Conservation (phyloP, 1,140 invertebrate genomes). For the Geopemphigus sp. region DNA sequence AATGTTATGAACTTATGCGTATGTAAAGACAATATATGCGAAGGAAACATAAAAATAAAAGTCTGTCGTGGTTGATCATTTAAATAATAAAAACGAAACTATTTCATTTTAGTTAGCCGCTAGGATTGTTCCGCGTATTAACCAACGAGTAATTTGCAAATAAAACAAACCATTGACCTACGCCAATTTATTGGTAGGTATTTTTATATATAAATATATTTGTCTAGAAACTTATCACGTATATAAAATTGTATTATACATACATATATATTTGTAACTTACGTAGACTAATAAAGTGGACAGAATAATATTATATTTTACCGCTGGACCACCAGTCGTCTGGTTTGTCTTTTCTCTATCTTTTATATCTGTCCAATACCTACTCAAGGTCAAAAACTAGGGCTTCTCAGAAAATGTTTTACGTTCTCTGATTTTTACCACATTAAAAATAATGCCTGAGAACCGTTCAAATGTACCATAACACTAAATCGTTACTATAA, state of each 20-base stretch:
- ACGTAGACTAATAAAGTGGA: background rate
- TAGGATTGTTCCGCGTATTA: no score
- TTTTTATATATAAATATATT: no score
- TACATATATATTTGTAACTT: constrained; percentile 10
- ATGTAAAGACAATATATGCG: no score
- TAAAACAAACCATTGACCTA: no score
- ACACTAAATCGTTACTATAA: background rate
- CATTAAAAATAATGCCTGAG: background rate
- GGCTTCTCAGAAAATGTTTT: constrained; percentile 27
- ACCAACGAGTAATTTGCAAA: no score
- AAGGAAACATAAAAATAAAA: no score
- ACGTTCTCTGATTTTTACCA: background rate
- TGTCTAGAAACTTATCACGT: no score
- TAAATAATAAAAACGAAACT: no score
- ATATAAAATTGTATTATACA: background rate
- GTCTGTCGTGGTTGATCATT: no score
- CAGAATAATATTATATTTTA: constrained; percentile 29
- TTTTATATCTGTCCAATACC: constrained; percentile 37
- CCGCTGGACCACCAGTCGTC: constrained; percentile 17
- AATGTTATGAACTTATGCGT: no score
- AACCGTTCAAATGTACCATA: background rate
- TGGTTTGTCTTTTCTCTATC: constrained; percentile 23
- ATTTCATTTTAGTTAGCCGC: no score
- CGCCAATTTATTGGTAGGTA: no score
- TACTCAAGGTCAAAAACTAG: constrained; percentile 30